Conservation (phyloP, 2,888 invertebrate species). For the Rotaria macrura region DNA sequence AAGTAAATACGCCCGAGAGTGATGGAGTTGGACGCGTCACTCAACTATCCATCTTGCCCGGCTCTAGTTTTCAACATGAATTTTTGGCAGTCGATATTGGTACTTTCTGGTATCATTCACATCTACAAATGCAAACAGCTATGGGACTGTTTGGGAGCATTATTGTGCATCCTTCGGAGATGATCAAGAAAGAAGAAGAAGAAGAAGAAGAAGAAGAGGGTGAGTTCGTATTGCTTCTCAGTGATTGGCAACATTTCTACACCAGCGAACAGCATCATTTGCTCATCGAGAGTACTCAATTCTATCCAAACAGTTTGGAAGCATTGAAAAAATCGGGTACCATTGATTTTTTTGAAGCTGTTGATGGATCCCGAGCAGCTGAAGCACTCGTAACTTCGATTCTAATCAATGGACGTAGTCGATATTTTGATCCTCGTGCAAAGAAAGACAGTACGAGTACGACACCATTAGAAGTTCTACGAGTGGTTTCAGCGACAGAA, state of each 20-base stretch:
- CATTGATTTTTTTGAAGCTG: not conserved
- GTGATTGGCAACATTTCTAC: conserved; percentile 39
- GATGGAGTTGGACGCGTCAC: no score
- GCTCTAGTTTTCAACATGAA: no score
- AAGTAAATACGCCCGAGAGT: no score
- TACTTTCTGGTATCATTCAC: conserved; percentile 40
- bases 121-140: conserved; percentile 39
- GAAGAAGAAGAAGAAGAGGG: no score
- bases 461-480: no score
- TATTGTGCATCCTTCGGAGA: conserved; percentile 36
- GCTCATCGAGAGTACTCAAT: conserved; percentile 34
- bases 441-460: no score
- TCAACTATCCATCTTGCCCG: no score
- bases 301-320: conserved; percentile 19
- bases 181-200: no score
- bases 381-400: conserved; percentile 35
- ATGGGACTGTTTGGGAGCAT: conserved; percentile 42
- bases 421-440: conserved; percentile 36
- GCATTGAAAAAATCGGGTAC: not conserved
- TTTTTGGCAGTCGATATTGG: conserved; percentile 33
- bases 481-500: no score
- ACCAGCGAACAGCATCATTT: conserved; percentile 37
- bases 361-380: conserved; percentile 8
- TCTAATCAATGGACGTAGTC: conserved; percentile 39
- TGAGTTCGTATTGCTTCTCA: no score